Evolutionary conservation across 1,140 invertebrate genomes (phyloP).

Genomic region (Drosophila parvula): DNA sequence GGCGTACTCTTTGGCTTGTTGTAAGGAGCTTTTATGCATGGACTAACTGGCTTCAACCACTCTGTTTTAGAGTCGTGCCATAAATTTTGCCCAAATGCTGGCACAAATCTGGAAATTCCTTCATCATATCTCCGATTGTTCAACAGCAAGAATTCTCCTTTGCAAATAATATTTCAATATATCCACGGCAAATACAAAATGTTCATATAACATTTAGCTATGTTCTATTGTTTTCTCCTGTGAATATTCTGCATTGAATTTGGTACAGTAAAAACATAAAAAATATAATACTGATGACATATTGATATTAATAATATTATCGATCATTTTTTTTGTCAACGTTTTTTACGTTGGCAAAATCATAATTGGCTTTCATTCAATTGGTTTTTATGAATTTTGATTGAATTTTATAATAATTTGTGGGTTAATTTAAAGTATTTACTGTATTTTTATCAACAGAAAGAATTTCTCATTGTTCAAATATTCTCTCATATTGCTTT

Average conservation of each 20-base stretch:
- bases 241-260: neutral
- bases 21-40: constrained; percentile 62
- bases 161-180: constrained; percentile 26
- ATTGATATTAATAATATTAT: neutral
- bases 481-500: neutral
- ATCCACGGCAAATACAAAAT: neutral
- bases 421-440: neutral
- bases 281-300: too few species aligned
- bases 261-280: neutral
- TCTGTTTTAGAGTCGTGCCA: constrained; percentile 17
- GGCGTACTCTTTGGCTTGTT: constrained; percentile 49
- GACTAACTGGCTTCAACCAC: constrained; percentile 54
- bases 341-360: neutral
- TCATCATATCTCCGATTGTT: constrained; percentile 7
- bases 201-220: constrained; percentile 1
- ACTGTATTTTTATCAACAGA: neutral
- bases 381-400: neutral
- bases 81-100: constrained; percentile 39
- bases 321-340: neutral
- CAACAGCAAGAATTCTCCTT: neutral
- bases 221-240: neutral
- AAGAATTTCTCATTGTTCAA: constrained; percentile 6
- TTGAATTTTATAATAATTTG: neutral
- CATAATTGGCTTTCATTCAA: neutral
- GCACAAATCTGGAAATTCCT: constrained; percentile 15